phyloP scores from a whole-genome alignment of 2,113 vertebrate genomes.

The Campylomormyrus numenius region DNA sequence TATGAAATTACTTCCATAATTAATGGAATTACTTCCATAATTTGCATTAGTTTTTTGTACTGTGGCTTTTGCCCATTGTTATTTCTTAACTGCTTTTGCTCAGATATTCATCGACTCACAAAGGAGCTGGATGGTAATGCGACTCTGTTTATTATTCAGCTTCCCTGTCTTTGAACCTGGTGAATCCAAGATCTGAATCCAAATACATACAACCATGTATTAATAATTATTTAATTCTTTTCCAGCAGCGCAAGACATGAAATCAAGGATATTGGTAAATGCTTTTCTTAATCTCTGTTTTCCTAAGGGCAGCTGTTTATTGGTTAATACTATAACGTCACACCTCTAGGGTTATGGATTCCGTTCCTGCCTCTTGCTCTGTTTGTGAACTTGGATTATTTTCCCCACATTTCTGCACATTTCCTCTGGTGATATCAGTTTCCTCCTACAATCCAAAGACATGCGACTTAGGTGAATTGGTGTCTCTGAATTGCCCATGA shows the following conservation, averaged over 20 bases:
- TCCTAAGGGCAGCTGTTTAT: background rate
- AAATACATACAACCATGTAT: background rate
- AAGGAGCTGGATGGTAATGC: slow-evolving; percentile 81
- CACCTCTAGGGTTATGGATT: background rate
- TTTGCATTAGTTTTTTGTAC: background rate
- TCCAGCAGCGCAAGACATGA: slow-evolving; percentile 81
- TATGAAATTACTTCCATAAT: background rate
- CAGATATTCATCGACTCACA: slow-evolving; percentile 81
- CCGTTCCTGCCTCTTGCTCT: background rate
- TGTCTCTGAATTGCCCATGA: background rate
- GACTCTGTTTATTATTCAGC: background rate
- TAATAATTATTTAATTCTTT: slow-evolving; percentile 13
- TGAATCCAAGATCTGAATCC: background rate
- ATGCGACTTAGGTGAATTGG: background rate
- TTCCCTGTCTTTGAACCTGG: background rate
- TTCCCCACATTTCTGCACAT: background rate
- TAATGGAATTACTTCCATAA: background rate
- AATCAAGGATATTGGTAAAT: slow-evolving; percentile 88
- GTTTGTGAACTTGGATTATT: background rate
- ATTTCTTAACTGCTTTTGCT: slow-evolving; percentile 51
- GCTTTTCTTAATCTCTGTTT: background rate
- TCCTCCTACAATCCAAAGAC: background rate
- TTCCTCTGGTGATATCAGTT: background rate
- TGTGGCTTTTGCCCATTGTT: background rate
- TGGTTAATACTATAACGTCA: background rate